Conservation (phyloP, 2,888 invertebrate species). For the Saturnia japonica region DNA sequence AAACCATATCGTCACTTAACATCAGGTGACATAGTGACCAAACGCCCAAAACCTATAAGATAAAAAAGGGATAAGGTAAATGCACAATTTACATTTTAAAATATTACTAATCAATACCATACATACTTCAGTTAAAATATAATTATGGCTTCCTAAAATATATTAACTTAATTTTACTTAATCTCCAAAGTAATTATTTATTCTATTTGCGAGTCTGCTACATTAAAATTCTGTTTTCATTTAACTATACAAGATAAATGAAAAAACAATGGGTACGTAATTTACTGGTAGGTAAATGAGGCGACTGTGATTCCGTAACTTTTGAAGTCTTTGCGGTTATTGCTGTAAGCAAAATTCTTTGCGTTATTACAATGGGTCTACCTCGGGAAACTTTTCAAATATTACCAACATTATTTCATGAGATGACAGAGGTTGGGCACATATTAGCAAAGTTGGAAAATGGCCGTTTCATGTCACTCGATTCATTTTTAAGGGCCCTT, state of each 20-base stretch:
- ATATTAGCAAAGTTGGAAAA: slow-evolving; percentile 78
- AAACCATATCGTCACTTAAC: too few relatives aligned
- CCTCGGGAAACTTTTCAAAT: slow-evolving; percentile 77
- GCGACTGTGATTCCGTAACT: slow-evolving; percentile 54
- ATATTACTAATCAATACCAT: background rate
- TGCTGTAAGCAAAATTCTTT: slow-evolving; percentile 72
- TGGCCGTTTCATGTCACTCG: slow-evolving; percentile 62
- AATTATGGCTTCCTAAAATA: background rate
- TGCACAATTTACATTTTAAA: too few relatives aligned
- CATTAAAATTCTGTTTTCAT: slow-evolving; percentile 29
- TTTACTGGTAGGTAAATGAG: slow-evolving; percentile 38
- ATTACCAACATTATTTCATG: slow-evolving; percentile 79
- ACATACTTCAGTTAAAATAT: background rate
- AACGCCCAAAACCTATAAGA: too few relatives aligned
- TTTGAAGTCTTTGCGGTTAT: slow-evolving; percentile 57
- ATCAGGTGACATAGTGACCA: too few relatives aligned
- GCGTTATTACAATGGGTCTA: slow-evolving; percentile 66
- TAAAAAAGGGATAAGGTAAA: too few relatives aligned
- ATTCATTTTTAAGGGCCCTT: slow-evolving; percentile 60
- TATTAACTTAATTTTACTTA: background rate
- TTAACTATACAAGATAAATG: slow-evolving; percentile 26
- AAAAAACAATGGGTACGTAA: slow-evolving; percentile 27
- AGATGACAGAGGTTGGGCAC: slow-evolving; percentile 81
- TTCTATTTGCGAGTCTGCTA: slow-evolving; percentile 23
- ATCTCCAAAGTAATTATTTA: slow-evolving; percentile 26